A percentile compares a stretch with the other conserved stretches of the same genome.
Evolutionary conservation across 1,140 invertebrate genomes (phyloP).

Genomic region (Philopotamus ludificatus): DNA sequence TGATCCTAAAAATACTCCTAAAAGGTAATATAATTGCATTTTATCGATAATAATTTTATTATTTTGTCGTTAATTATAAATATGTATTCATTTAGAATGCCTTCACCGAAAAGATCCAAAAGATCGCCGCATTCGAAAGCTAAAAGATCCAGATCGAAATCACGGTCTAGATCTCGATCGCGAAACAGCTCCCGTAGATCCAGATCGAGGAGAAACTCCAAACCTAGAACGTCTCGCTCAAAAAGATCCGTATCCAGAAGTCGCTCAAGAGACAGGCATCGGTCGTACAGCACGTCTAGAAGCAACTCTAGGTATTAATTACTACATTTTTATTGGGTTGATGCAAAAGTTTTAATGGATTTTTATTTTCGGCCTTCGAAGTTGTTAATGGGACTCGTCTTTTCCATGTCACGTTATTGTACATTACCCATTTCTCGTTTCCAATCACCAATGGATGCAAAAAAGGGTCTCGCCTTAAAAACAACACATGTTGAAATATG

Average conservation of each 20-base stretch:
- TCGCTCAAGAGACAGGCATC: constrained; percentile 42
- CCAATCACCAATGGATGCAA: too few species aligned
- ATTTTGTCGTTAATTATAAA: neutral
- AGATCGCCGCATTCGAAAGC: constrained; percentile 27
- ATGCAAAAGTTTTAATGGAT: neutral
- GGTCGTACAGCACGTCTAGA: constrained; percentile 18
- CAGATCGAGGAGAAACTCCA: constrained; percentile 50
- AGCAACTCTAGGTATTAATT: constrained; percentile 26
- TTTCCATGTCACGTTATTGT: too few species aligned
- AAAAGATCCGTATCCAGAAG: constrained; percentile 45
- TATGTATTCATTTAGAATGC: constrained; percentile 13
- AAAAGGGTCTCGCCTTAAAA: too few species aligned
- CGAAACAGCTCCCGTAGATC: constrained; percentile 50
- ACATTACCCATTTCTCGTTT: too few species aligned
- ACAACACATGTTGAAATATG: too few species aligned
- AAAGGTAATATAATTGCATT: constrained; percentile 9
- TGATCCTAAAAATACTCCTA: constrained; percentile 7
- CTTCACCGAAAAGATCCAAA: constrained; percentile 21
- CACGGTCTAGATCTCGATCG: constrained; percentile 47
- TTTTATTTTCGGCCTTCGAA: neutral
- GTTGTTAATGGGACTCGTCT: neutral
- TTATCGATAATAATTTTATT: neutral
- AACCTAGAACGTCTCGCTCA: constrained; percentile 40
- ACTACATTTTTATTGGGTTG: constrained; percentile 3
- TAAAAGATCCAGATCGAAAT: constrained; percentile 47